Evolutionary conservation across 2,888 invertebrate species (phyloP).

Genomic region (Tenthredo livida): DNA sequence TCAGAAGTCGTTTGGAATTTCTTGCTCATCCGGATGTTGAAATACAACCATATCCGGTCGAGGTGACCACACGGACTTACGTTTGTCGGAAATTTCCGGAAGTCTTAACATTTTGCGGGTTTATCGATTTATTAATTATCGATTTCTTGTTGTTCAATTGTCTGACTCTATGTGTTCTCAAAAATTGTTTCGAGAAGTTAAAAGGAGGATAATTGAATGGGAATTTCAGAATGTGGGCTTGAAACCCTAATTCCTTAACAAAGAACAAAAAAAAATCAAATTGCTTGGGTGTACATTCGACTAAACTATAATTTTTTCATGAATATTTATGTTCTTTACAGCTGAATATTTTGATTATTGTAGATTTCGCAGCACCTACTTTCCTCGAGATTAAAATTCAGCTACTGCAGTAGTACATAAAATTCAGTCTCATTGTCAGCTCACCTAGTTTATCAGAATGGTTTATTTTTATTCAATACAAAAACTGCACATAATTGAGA

Average conservation of each 20-base stretch:
- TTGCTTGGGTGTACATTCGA: neutral
- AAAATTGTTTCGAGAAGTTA: neutral
- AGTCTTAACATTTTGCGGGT: neutral
- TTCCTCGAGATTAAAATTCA: neutral
- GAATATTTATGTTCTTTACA: neutral
- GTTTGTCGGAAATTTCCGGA: conserved; percentile 42
- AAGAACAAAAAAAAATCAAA: neutral
- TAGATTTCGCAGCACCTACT: neutral
- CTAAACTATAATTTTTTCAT: neutral
- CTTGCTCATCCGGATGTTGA: too few species aligned
- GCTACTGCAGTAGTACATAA: too few species aligned
- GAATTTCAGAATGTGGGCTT: neutral
- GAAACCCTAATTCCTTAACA: neutral
- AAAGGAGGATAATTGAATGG: neutral
- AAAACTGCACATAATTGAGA: neutral
- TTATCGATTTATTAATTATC: neutral
- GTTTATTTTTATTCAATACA: conserved; percentile 8
- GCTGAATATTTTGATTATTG: neutral
- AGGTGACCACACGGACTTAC: conserved; percentile 54
- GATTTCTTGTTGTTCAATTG: neutral
- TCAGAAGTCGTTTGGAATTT: too few species aligned
- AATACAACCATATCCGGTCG: conserved; percentile 56
- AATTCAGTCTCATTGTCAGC: neutral
- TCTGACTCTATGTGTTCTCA: neutral
- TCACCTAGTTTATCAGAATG: neutral